Conservation (phyloP, 2,888 invertebrate genomes). For the Antheraea yamamai region DNA sequence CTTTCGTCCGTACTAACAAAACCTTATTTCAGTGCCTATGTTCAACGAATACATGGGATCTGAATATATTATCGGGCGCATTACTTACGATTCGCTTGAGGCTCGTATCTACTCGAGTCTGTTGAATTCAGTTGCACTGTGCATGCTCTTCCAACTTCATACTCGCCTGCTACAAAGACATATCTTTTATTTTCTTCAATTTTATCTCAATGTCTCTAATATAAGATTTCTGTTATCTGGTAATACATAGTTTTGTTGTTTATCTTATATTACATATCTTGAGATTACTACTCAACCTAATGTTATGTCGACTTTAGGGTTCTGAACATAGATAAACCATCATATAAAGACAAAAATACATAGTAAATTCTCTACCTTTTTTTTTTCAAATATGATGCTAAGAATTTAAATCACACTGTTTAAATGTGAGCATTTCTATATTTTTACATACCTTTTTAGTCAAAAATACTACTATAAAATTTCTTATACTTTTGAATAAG, state of each 20-base stretch:
- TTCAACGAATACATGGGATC: slow-evolving; percentile 73
- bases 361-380: background rate
- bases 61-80: slow-evolving; percentile 78
- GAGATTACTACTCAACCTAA: slow-evolving; percentile 4
- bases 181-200: slow-evolving; percentile 41
- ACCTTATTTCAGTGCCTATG: slow-evolving; percentile 73
- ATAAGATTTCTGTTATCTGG: background rate
- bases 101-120: slow-evolving; percentile 61
- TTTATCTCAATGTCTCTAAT: slow-evolving; percentile 33
- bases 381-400: background rate
- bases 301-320: background rate
- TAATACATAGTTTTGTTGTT: background rate
- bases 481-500: background rate
- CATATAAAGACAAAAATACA: background rate
- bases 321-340: background rate
- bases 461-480: background rate
- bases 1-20: slow-evolving; percentile 59
- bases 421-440: background rate
- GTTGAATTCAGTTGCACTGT: slow-evolving; percentile 61
- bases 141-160: slow-evolving; percentile 58
- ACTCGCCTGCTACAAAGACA: slow-evolving; percentile 54
- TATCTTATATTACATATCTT: background rate
- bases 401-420: background rate
- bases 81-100: slow-evolving; percentile 75
- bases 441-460: background rate